Evolutionary conservation across 2,797 vertebrate species (phyloP).

Genomic region (Anguilla marmorata): DNA sequence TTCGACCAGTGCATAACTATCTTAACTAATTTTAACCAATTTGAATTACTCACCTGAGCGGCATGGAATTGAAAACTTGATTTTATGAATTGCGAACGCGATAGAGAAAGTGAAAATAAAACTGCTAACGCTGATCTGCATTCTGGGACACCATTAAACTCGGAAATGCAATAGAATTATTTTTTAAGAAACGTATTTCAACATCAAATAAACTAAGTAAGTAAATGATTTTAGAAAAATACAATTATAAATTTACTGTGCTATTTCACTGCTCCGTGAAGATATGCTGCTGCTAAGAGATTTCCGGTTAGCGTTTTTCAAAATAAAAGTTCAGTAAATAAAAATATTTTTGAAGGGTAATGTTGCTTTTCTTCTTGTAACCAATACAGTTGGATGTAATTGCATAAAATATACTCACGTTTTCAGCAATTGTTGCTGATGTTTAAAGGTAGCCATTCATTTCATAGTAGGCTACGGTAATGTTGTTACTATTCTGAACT

Average conservation of each 20-base stretch:
- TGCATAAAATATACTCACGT: too few relatives aligned
- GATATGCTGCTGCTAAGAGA: too few relatives aligned
- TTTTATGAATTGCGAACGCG: neutral
- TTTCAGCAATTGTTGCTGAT: too few relatives aligned
- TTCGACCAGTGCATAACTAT: neutral
- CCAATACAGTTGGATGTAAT: too few relatives aligned
- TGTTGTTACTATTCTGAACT: too few relatives aligned
- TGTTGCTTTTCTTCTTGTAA: too few relatives aligned
- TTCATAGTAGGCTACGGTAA: too few relatives aligned
- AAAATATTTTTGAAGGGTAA: too few relatives aligned
- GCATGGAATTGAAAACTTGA: neutral
- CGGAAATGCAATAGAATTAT: neutral
- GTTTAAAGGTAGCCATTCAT: too few relatives aligned
- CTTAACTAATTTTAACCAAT: neutral
- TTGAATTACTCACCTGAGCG: neutral
- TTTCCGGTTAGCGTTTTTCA: too few relatives aligned
- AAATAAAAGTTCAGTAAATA: too few relatives aligned
- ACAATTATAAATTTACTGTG: neutral
- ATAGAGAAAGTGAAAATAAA: conserved; percentile 67
- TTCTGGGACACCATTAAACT: conserved; percentile 56
- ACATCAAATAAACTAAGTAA: neutral
- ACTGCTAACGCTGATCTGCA: conserved; percentile 45
- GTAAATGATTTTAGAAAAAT: neutral
- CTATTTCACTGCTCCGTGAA: neutral
- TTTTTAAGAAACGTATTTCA: neutral